phyloP scores from a whole-genome alignment of 2,888 invertebrate species.

The Busseola fusca region DNA sequence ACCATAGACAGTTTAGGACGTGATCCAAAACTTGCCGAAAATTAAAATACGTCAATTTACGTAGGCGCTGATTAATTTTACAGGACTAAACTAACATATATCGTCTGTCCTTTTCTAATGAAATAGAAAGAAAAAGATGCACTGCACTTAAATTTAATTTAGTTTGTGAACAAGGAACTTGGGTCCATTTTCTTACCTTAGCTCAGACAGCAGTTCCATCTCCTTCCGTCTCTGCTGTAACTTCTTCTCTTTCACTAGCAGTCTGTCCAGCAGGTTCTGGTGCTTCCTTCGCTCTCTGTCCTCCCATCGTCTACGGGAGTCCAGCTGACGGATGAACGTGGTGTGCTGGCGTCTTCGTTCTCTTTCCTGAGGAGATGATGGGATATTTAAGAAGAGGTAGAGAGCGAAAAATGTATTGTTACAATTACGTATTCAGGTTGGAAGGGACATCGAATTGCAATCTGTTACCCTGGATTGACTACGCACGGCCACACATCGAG shows the following conservation, averaged over 20 bases:
- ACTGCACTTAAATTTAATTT: too few species aligned
- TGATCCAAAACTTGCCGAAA: too few species aligned
- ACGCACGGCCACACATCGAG: background rate
- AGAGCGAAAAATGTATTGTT: background rate
- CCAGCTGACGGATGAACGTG: constrained; percentile 95
- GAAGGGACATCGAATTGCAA: background rate
- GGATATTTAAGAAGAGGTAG: background rate
- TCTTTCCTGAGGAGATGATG: constrained; percentile 90
- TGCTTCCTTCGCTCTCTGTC: constrained; percentile 94
- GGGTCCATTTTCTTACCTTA: constrained; percentile 87
- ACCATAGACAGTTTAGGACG: too few species aligned
- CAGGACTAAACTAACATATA: too few species aligned
- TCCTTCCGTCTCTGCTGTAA: constrained; percentile 92
- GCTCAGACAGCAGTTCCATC: constrained; percentile 91
- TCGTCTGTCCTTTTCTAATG: too few species aligned
- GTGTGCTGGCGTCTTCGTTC: constrained; percentile 97
- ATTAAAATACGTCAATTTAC: too few species aligned
- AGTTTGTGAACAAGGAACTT: too few species aligned
- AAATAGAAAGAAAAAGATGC: too few species aligned
- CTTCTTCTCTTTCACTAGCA: constrained; percentile 95
- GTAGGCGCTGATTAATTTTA: too few species aligned
- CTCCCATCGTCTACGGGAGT: constrained; percentile 95
- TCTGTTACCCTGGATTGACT: background rate
- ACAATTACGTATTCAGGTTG: background rate
- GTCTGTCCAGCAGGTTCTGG: constrained; percentile 94